Evolutionary conservation across 2,797 vertebrate species (phyloP).

Genomic region (Hoplostethus atlanticus): DNA sequence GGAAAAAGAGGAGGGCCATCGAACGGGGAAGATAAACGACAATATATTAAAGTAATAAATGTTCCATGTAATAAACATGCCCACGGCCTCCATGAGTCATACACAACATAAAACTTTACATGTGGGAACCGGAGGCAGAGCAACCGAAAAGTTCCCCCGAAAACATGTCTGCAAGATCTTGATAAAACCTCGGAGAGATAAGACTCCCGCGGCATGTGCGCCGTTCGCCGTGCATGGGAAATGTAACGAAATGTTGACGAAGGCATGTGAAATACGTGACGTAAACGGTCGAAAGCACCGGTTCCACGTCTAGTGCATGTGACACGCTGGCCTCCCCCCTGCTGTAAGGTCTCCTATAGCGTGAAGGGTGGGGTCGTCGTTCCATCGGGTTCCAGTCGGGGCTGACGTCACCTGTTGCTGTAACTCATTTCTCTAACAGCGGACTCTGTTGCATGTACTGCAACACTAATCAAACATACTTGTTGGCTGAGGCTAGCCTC

Average conservation of each 20-base stretch:
- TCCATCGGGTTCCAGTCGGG: conserved; percentile 59
- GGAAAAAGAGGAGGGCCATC: background rate
- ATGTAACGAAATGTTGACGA: background rate
- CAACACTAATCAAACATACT: conserved; percentile 78
- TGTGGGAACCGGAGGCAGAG: conserved; percentile 17
- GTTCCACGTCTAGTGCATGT: conserved; percentile 7
- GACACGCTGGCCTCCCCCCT: conserved; percentile 28
- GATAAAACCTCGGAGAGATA: conserved; percentile 31
- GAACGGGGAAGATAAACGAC: conserved; percentile 18
- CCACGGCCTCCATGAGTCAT: conserved; percentile 33
- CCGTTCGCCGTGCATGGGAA: background rate
- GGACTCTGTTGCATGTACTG: conserved; percentile 53
- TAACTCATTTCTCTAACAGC: conserved; percentile 70
- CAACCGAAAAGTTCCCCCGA: background rate
- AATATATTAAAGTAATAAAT: conserved; percentile 34
- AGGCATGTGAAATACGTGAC: background rate
- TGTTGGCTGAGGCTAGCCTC: conserved; percentile 60
- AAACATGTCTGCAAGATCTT: conserved; percentile 28
- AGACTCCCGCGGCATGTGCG: conserved; percentile 1
- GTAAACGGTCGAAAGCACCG: conserved; percentile 9
- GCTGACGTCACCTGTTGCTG: conserved; percentile 77
- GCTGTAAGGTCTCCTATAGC: conserved; percentile 34
- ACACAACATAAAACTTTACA: conserved; percentile 37
- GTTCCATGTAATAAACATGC: conserved; percentile 30
- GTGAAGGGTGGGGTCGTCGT: conserved; percentile 60